Conservation (phyloP, 2,888 invertebrate species). For the Actias luna region DNA sequence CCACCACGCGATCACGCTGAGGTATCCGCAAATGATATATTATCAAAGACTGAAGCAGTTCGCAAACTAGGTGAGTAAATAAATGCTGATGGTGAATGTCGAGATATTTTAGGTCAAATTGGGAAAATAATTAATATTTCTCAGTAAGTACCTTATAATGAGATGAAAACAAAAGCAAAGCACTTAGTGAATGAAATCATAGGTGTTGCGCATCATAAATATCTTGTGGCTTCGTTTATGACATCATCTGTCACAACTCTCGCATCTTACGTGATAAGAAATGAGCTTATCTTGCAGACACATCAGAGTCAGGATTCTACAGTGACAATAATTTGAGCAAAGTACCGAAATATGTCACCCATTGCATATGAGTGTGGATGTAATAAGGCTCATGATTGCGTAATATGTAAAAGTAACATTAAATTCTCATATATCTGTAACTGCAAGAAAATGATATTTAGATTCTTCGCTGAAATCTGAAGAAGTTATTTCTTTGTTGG, state of each 20-base stretch:
- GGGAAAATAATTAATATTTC: background rate
- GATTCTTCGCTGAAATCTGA: too few relatives aligned
- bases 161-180: background rate
- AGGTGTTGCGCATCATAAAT: constrained; percentile 21
- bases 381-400: background rate
- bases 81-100: background rate
- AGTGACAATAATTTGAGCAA: constrained; percentile 29
- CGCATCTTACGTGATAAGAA: constrained; percentile 48
- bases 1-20: too few relatives aligned
- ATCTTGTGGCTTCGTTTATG: constrained; percentile 34
- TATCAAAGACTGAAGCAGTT: too few relatives aligned
- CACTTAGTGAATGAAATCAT: background rate
- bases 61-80: background rate
- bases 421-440: background rate
- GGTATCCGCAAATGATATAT: too few relatives aligned
- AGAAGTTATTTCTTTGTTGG: too few relatives aligned
- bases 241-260: constrained; percentile 46
- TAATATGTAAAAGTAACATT: background rate
- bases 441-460: too few relatives aligned
- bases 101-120: background rate
- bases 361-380: background rate
- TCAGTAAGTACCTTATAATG: background rate
- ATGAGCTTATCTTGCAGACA: constrained; percentile 60
- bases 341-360: constrained; percentile 4
- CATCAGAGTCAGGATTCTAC: constrained; percentile 55